Conservation (phyloP, 2,113 vertebrate genomes). For the Cyprinodon brontotheroides region DNA sequence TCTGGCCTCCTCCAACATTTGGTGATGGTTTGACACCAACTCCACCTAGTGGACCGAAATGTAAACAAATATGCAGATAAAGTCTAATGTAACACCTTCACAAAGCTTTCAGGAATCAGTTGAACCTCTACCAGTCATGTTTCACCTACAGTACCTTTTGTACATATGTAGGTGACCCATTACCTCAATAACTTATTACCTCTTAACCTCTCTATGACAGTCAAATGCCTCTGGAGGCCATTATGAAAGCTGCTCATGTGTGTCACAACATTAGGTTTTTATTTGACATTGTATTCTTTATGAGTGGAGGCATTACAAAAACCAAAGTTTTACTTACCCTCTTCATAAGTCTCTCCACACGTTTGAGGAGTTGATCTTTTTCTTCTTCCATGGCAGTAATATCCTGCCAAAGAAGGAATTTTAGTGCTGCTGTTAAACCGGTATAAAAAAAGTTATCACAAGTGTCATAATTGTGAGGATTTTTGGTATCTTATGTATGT, state of each 20-base stretch:
- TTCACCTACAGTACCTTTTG: conserved; percentile 30
- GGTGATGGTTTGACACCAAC: conserved; percentile 93
- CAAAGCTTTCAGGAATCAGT: conserved; percentile 34
- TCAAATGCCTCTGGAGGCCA: conserved; percentile 74
- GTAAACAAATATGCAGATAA: neutral
- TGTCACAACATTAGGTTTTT: conserved; percentile 80
- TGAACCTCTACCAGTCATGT: conserved; percentile 42
- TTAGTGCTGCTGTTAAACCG: neutral
- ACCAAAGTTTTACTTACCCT: conserved; percentile 81
- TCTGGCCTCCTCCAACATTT: conserved; percentile 94
- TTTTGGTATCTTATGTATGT: too few relatives aligned
- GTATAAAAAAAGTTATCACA: too few relatives aligned
- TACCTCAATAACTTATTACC: conserved; percentile 54
- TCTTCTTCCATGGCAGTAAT: conserved; percentile 97
- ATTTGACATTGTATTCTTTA: conserved; percentile 78
- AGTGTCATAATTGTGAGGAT: too few relatives aligned
- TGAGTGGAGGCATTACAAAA: conserved; percentile 66
- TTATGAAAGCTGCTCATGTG: conserved; percentile 69
- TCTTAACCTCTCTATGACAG: conserved; percentile 59
- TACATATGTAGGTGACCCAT: conserved; percentile 14
- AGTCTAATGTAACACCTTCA: neutral
- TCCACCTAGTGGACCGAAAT: conserved; percentile 89
- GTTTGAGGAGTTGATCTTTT: conserved; percentile 93
- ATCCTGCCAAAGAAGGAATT: conserved; percentile 80
- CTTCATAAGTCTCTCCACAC: conserved; percentile 95